Conservation (phyloP, 1,140 invertebrate genomes). For the Pygmarrhopalites habei region DNA sequence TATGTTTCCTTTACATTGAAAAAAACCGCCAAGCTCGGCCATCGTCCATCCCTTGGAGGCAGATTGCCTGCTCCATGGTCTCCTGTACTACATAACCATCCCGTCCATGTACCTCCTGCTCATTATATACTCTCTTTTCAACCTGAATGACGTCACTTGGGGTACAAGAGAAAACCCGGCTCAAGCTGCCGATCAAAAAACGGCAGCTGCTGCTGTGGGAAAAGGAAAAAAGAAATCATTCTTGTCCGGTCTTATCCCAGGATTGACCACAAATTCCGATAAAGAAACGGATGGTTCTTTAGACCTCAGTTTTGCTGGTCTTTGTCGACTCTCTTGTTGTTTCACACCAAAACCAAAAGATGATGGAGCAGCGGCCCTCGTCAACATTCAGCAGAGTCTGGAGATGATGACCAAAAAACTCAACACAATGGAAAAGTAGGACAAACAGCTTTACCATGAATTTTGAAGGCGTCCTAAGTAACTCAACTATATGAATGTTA, state of each 20-base stretch:
- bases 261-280: constrained; percentile 6
- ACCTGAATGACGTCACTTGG: constrained; percentile 84
- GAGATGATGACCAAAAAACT: constrained; percentile 33
- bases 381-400: constrained; percentile 41
- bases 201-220: constrained; percentile 1
- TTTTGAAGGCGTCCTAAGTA: too few relatives aligned
- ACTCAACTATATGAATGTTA: too few relatives aligned
- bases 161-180: constrained; percentile 59
- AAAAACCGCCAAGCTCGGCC: too few relatives aligned
- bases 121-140: constrained; percentile 83
- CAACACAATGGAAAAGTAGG: constrained; percentile 36
- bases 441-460: neutral
- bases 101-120: constrained; percentile 90
- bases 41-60: constrained; percentile 62
- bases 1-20: too few relatives aligned
- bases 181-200: constrained; percentile 21
- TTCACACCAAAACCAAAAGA: constrained; percentile 43
- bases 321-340: constrained; percentile 47
- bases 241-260: constrained; percentile 22
- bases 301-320: constrained; percentile 44
- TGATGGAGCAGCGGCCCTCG: constrained; percentile 43
- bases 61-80: constrained; percentile 62
- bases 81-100: constrained; percentile 84
- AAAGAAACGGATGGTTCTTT: constrained; percentile 46
- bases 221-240: constrained; percentile 30